Evolutionary conservation across 2,113 vertebrate genomes (phyloP).

Genomic region (Osmerus eperlanus): DNA sequence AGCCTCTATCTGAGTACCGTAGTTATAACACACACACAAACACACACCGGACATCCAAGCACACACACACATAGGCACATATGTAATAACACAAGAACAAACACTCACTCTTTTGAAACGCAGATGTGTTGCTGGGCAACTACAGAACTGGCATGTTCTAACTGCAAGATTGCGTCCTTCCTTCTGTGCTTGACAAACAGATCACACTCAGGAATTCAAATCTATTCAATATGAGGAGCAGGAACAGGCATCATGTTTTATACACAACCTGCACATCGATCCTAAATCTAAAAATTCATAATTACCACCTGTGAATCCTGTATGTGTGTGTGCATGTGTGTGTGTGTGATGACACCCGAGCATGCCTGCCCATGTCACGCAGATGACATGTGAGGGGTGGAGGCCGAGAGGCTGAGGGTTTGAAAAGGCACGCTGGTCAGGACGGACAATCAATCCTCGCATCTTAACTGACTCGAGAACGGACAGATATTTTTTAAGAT

Average conservation of each 20-base stretch:
- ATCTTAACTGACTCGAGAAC: no score
- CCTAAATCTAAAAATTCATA: background rate
- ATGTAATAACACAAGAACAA: background rate
- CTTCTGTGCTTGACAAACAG: constrained; percentile 9
- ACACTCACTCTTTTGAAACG: constrained; percentile 14
- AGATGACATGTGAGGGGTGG: no score
- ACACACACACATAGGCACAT: background rate
- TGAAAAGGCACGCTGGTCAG: no score
- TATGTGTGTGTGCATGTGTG: background rate
- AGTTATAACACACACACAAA: background rate
- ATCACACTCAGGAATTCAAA: constrained; percentile 2
- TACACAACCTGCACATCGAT: background rate
- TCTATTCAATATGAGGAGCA: constrained; percentile 3
- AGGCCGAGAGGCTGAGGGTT: no score
- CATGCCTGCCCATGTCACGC: no score
- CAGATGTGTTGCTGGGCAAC: constrained; percentile 44
- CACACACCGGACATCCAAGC: background rate
- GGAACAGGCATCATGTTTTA: background rate
- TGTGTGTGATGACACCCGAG: background rate
- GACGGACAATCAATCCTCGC: no score
- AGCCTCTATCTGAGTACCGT: background rate
- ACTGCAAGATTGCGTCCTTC: constrained; percentile 1
- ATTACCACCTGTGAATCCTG: background rate
- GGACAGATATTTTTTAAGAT: no score
- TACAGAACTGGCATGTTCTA: constrained; percentile 14